Conservation (phyloP, 2,797 vertebrate species). For the Staurois parvus region DNA sequence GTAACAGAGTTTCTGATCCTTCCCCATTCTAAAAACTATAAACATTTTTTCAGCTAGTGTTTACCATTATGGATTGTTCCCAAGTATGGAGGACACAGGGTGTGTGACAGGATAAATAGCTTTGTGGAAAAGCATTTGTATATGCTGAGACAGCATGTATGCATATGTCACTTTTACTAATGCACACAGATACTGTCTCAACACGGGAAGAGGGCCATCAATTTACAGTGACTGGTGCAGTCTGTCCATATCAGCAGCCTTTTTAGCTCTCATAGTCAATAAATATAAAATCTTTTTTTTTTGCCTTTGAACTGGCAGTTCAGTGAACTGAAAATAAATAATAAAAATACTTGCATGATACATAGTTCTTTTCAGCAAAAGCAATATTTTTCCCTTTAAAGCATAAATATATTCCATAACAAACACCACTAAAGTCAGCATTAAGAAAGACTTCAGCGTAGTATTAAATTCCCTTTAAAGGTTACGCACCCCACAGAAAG, state of each 20-base stretch:
- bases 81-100: background rate
- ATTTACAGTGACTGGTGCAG: background rate
- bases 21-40: too few relatives aligned
- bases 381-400: constrained; percentile 19
- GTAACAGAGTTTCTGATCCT: too few relatives aligned
- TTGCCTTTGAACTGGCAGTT: constrained; percentile 39
- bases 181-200: background rate
- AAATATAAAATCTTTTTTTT: constrained; percentile 18
- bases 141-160: too few relatives aligned
- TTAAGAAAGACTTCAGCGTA: constrained; percentile 27
- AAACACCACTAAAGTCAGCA: constrained; percentile 43
- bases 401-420: constrained; percentile 41
- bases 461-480: background rate
- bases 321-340: constrained; percentile 26
- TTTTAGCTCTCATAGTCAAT: constrained; percentile 30
- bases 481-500: constrained; percentile 23
- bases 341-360: constrained; percentile 39
- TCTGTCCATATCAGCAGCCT: constrained; percentile 12
- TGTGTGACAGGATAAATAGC: background rate
- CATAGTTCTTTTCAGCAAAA: constrained; percentile 43
- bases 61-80: too few relatives aligned
- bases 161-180: too few relatives aligned
- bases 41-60: too few relatives aligned
- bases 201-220: background rate
- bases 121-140: background rate